Evolutionary conservation across 1,140 invertebrate genomes (phyloP).

Genomic region (Drosophila melanica): DNA sequence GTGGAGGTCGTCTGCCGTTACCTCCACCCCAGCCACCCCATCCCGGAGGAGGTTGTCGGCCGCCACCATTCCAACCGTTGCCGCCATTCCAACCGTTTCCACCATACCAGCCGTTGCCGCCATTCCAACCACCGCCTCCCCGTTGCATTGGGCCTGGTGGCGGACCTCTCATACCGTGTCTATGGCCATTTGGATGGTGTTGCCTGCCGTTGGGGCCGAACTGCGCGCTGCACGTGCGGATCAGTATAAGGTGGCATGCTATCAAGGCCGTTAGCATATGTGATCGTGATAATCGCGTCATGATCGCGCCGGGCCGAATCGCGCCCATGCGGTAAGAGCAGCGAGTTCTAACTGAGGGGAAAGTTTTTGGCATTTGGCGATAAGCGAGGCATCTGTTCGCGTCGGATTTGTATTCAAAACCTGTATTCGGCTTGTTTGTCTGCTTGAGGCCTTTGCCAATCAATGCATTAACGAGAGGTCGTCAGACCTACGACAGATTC

Average conservation of each 20-base stretch:
- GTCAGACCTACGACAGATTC: constrained; percentile 10
- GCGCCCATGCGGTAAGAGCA: constrained; percentile 44
- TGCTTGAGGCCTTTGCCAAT: constrained; percentile 27
- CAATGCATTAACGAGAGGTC: constrained; percentile 25
- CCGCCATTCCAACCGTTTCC: constrained; percentile 28
- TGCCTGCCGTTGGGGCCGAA: constrained; percentile 13
- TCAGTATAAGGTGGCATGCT: background rate
- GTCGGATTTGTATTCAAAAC: constrained; percentile 54
- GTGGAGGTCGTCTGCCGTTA: constrained; percentile 16
- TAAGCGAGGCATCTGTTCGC: constrained; percentile 36
- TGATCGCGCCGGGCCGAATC: constrained; percentile 30
- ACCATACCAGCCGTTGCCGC: constrained; percentile 5
- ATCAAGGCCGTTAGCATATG: constrained; percentile 20
- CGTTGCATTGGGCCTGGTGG: constrained; percentile 4
- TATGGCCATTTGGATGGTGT: constrained; percentile 6
- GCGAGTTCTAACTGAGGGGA: constrained; percentile 60
- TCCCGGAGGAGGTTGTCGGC: background rate
- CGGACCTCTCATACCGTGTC: constrained; percentile 9
- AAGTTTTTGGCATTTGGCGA: constrained; percentile 35
- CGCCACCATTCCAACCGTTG: background rate
- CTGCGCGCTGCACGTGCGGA: constrained; percentile 38
- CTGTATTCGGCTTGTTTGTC: constrained; percentile 47
- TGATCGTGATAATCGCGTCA: constrained; percentile 49
- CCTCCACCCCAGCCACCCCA: constrained; percentile 27
- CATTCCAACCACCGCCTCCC: constrained; percentile 13